phyloP scores from a whole-genome alignment of 2,113 vertebrate genomes.

The Chloroceryle aenea region DNA sequence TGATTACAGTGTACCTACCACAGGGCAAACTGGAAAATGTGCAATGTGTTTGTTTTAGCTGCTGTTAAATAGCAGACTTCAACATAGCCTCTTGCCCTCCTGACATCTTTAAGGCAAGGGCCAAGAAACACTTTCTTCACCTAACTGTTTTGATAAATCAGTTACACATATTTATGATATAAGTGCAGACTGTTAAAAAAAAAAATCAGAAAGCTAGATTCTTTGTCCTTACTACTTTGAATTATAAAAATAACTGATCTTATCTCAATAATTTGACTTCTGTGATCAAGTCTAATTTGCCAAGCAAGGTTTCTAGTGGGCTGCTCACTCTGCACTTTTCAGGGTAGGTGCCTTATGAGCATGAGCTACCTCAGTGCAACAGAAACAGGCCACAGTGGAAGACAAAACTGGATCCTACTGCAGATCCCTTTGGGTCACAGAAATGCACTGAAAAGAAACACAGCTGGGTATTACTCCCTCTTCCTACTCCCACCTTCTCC shows the following conservation, averaged over 20 bases:
- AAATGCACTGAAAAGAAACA: not conserved
- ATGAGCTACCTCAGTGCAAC: not conserved
- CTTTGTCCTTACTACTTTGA: not conserved
- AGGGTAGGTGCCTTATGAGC: not conserved
- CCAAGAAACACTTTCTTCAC: not conserved
- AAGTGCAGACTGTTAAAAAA: not conserved
- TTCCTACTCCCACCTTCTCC: not conserved
- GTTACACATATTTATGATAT: rapidly evolving
- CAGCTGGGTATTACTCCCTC: not conserved
- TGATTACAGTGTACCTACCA: not conserved
- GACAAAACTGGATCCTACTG: not conserved
- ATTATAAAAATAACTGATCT: not conserved
- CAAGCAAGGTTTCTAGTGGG: not conserved
- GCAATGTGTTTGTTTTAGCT: not conserved
- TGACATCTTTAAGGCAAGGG: not conserved
- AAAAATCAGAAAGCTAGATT: not conserved
- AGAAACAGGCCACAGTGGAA: not conserved
- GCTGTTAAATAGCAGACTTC: not conserved
- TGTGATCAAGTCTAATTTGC: not conserved
- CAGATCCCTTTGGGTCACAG: not conserved
- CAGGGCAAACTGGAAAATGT: not conserved
- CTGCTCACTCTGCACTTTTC: not conserved
- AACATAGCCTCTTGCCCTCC: not conserved
- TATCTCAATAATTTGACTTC: not conserved
- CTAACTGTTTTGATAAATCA: not conserved